Conservation (phyloP, 2,797 vertebrate species). For the Gymnocypris eckloni region DNA sequence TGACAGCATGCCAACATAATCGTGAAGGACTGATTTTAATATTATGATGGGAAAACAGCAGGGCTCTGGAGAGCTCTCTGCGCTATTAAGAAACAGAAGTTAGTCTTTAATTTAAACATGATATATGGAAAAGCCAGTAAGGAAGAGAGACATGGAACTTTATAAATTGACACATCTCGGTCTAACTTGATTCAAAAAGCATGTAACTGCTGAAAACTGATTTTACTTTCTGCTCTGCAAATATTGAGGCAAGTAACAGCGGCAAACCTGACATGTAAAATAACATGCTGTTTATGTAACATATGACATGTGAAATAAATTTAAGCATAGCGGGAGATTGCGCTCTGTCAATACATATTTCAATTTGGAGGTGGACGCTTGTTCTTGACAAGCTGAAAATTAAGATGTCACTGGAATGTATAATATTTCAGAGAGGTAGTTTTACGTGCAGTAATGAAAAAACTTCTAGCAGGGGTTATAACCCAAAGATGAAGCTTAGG, state of each 20-base stretch:
- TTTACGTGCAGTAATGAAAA: conserved; percentile 2
- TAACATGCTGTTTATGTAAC: conserved; percentile 35
- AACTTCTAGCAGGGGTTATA: background rate
- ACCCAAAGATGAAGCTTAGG: background rate
- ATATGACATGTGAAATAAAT: conserved; percentile 24
- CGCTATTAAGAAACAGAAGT: conserved; percentile 61
- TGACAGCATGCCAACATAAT: conserved; percentile 70
- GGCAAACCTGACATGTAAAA: conserved; percentile 38
- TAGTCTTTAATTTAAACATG: conserved; percentile 73
- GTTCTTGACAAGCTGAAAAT: conserved; percentile 37
- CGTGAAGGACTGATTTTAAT: conserved; percentile 69
- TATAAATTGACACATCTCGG: conserved; percentile 61
- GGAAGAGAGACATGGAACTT: conserved; percentile 63
- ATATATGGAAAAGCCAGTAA: conserved; percentile 65
- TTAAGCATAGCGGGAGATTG: background rate
- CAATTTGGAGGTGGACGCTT: conserved; percentile 6
- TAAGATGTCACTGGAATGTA: conserved; percentile 27
- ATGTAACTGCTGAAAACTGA: conserved; percentile 53
- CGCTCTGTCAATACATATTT: conserved; percentile 21
- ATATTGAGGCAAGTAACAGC: conserved; percentile 49
- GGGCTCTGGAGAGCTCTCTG: conserved; percentile 55
- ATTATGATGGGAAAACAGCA: conserved; percentile 71
- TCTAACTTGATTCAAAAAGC: conserved; percentile 63
- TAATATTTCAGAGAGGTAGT: conserved; percentile 15
- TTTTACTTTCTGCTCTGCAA: conserved; percentile 59